Conservation (phyloP, 2,113 vertebrate genomes). For the Leucopternis melanops region DNA sequence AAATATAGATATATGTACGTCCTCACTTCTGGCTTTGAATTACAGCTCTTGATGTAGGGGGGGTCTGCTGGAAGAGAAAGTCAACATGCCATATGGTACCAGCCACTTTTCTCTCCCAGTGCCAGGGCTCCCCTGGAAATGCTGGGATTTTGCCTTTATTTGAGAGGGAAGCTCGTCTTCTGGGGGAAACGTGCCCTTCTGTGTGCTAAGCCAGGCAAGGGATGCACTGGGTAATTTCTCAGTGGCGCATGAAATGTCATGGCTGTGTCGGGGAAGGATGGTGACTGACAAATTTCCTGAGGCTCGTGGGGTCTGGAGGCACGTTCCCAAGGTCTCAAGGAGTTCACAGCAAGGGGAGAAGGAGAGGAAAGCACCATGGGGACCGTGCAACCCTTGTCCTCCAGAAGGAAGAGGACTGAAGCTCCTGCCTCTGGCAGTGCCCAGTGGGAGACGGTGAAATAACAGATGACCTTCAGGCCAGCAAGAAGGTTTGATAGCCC, state of each 20-base stretch:
- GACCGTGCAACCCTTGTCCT: not conserved
- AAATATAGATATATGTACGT: not conserved
- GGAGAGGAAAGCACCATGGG: not conserved
- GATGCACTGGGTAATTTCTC: not conserved
- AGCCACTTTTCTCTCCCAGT: not conserved
- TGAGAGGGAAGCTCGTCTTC: not conserved
- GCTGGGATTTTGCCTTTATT: not conserved
- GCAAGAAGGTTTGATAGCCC: not conserved
- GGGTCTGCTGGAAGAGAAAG: not conserved
- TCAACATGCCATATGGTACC: not conserved
- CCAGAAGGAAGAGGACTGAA: not conserved
- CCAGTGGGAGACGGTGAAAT: not conserved
- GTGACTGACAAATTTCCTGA: not conserved
- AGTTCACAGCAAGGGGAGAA: not conserved
- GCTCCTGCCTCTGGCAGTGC: not conserved
- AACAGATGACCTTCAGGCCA: not conserved
- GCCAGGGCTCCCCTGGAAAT: not conserved
- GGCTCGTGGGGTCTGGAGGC: not conserved
- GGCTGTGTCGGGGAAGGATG: not conserved
- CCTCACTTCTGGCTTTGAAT: not conserved
- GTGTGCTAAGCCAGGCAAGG: not conserved
- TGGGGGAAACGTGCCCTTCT: not conserved
- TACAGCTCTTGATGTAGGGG: not conserved
- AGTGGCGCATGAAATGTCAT: not conserved
- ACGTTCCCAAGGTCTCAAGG: not conserved